A percentile compares a stretch with the other conserved stretches of the same genome.
These are phyloP conservation scores for Agrochola lychnidis DNA, from an alignment of 2,888 invertebrate genomes.

Conservation along the genomic window DNA sequence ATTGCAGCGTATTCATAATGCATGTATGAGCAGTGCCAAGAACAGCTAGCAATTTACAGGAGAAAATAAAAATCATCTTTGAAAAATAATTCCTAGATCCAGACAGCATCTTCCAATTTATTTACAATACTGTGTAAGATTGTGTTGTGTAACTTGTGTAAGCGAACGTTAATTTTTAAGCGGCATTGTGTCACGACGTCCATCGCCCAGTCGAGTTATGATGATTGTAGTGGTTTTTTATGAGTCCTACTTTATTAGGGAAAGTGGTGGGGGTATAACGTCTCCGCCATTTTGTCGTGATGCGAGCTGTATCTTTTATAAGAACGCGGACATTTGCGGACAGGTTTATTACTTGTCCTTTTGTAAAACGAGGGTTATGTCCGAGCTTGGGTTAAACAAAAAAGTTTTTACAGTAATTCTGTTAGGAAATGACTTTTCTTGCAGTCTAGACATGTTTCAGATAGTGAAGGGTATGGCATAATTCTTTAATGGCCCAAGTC, in stretches of 20 bases:
- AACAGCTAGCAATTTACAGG: constrained; percentile 27
- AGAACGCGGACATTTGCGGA: constrained; percentile 77
- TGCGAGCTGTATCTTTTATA: constrained; percentile 83
- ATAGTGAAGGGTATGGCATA: constrained; percentile 3
- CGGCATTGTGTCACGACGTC: constrained; percentile 73
- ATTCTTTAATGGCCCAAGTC: constrained; percentile 1
- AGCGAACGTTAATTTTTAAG: constrained; percentile 84
- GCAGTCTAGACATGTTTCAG: constrained; percentile 27
- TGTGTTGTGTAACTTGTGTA: constrained; percentile 58
- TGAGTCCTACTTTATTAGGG: constrained; percentile 85
- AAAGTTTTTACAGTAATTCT: constrained; percentile 68
- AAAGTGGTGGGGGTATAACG: constrained; percentile 79
- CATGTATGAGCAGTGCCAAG: constrained; percentile 25
- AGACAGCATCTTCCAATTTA: constrained; percentile 46
- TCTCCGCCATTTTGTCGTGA: constrained; percentile 77
- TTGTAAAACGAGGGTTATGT: constrained; percentile 76
- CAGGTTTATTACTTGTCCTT: constrained; percentile 83
- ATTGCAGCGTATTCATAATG: constrained; percentile 17
- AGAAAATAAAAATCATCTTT: constrained; percentile 32
- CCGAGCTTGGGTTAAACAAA: constrained; percentile 68
- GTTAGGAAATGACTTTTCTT: constrained; percentile 51
- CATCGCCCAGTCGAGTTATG: constrained; percentile 81
- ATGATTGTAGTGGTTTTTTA: constrained; percentile 90
- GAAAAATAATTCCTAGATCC: constrained; percentile 11
- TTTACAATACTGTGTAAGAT: constrained; percentile 64